Conservation (phyloP, 1,140 invertebrate species). For the Metopolophium dirhodum region DNA sequence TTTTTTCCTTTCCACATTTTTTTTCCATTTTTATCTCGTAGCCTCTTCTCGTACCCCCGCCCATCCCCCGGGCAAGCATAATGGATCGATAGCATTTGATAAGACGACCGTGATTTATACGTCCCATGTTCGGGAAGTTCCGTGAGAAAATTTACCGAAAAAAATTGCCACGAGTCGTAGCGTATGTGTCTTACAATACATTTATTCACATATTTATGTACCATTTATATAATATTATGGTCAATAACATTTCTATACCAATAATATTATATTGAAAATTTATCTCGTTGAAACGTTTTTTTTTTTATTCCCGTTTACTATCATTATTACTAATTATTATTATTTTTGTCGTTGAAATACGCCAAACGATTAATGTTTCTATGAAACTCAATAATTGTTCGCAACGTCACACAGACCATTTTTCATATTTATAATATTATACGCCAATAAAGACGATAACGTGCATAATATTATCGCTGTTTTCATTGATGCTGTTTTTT, state of each 20-base stretch:
- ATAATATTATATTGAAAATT: neutral
- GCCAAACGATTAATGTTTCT: neutral
- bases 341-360: neutral
- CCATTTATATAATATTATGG: too few species aligned
- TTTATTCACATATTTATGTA: too few species aligned
- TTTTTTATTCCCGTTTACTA: neutral
- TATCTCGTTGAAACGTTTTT: neutral
- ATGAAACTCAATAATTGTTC: neutral
- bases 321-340: neutral
- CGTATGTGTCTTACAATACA: neutral
- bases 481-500: neutral
- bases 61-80: neutral
- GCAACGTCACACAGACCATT: neutral
- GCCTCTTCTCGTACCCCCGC: neutral
- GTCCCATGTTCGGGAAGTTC: neutral
- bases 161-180: neutral
- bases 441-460: neutral
- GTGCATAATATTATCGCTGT: neutral
- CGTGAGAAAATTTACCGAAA: constrained; percentile 26
- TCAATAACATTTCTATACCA: neutral
- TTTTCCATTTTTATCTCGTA: neutral
- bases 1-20: constrained; percentile 1
- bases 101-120: constrained; percentile 30
- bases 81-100: constrained; percentile 16
- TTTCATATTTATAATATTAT: neutral